phyloP scores from a whole-genome alignment of 2,113 vertebrate species.

The Hemiprocne comata region DNA sequence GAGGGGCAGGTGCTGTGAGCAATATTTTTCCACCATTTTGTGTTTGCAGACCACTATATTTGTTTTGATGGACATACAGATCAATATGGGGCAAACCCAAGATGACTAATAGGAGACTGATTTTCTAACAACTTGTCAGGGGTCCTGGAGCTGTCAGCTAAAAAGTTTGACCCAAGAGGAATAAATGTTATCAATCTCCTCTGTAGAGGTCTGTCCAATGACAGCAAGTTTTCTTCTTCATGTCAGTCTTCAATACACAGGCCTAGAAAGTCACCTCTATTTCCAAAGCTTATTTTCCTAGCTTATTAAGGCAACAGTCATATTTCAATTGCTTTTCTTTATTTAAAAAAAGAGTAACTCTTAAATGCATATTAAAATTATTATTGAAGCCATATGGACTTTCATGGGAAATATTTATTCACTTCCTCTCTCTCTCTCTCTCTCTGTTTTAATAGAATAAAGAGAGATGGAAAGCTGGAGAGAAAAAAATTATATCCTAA shows the following conservation, averaged over 20 bases:
- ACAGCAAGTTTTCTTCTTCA: neutral
- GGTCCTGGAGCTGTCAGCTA: neutral
- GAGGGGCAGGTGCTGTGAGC: neutral
- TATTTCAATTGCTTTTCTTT: neutral
- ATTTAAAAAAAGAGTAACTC: neutral
- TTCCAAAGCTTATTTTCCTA: neutral
- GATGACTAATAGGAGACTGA: neutral
- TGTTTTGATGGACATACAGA: neutral
- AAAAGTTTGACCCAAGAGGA: neutral
- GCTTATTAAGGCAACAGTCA: neutral
- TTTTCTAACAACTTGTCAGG: neutral
- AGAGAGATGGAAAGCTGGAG: neutral
- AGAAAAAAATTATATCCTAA: neutral
- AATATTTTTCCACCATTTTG: neutral
- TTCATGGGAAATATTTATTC: conserved; percentile 8
- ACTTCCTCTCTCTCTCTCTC: neutral
- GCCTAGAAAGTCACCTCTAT: neutral
- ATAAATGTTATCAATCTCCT: neutral
- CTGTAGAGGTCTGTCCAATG: neutral
- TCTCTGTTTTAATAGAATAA: neutral
- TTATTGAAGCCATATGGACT: neutral
- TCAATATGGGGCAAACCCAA: neutral
- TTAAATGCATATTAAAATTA: neutral
- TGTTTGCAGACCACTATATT: neutral
- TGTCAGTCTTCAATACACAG: neutral